A percentile compares a stretch with the other conserved stretches of the same genome.
These are phyloP conservation scores for Synanthedon myopaeformis DNA, from an alignment of 2,888 invertebrate species.

Conservation along the genomic window DNA sequence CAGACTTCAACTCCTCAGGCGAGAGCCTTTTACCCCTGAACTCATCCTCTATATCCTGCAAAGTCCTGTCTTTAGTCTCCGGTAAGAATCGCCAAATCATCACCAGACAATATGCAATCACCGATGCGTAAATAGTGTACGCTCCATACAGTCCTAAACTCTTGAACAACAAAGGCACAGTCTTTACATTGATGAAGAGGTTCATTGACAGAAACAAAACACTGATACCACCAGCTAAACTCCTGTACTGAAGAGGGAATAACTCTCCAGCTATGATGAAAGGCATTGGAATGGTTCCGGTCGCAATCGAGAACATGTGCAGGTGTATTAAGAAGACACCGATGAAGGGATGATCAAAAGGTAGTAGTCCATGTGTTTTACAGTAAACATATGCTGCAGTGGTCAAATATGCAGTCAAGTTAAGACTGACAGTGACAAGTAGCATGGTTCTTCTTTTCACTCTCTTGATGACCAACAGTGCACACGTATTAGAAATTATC, in stretches of 20 bases:
- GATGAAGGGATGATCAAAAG: conserved; percentile 29
- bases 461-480: conserved; percentile 44
- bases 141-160: conserved; percentile 34
- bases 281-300: conserved; percentile 73
- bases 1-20: conserved; percentile 28
- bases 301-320: conserved; percentile 64
- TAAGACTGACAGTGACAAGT: conserved; percentile 27
- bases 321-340: conserved; percentile 32
- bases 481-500: conserved; percentile 35
- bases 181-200: conserved; percentile 37
- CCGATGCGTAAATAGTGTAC: conserved; percentile 31
- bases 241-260: conserved; percentile 70
- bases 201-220: conserved; percentile 35
- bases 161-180: conserved; percentile 29
- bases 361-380: conserved; percentile 20
- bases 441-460: conserved; percentile 42
- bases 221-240: conserved; percentile 62
- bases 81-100: conserved; percentile 36
- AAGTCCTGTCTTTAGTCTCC: conserved; percentile 43
- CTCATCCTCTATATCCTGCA: conserved; percentile 47
- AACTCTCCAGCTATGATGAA: conserved; percentile 78
- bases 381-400: conserved; percentile 34
- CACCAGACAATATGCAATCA: conserved; percentile 32
- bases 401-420: conserved; percentile 27
- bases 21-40: conserved; percentile 33